phyloP scores from a whole-genome alignment of 1,140 invertebrate genomes.

The Bombus pyrosoma region DNA sequence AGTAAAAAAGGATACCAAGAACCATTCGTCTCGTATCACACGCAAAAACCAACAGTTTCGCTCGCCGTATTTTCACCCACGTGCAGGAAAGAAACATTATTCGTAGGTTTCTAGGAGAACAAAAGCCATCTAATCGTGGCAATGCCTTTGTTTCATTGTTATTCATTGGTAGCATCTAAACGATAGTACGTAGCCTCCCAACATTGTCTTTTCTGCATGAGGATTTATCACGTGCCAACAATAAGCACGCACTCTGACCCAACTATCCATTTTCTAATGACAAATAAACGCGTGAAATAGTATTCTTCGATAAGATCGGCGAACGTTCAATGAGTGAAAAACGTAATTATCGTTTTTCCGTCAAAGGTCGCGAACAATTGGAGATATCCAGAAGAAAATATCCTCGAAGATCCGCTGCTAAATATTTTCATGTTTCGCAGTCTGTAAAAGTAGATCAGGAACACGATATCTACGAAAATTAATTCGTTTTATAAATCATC shows the following conservation, averaged over 20 bases:
- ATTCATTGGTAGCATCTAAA: conserved; percentile 36
- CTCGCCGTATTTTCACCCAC: not conserved
- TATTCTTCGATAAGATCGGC: conserved; percentile 41
- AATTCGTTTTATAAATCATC: not conserved
- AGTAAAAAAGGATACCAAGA: not conserved
- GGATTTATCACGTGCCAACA: conserved; percentile 24
- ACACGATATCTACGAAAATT: not conserved
- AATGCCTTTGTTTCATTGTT: conserved; percentile 33
- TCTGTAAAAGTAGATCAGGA: too few relatives aligned
- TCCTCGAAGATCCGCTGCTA: not conserved
- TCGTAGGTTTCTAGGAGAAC: conserved; percentile 1
- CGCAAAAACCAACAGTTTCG: not conserved
- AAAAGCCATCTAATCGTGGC: conserved; percentile 11
- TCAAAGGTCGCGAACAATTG: conserved; percentile 2
- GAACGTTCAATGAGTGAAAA: conserved; percentile 27
- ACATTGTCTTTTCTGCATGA: not conserved
- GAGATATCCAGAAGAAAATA: not conserved
- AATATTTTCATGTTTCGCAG: not conserved
- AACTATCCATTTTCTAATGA: not conserved
- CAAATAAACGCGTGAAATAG: not conserved
- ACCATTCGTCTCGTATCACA: not conserved
- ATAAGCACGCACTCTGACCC: conserved; percentile 25
- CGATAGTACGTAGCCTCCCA: not conserved
- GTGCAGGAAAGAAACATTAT: not conserved
- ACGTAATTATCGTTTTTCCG: conserved; percentile 3